A percentile compares a stretch with the other conserved stretches of the same genome.
Evolutionary conservation across 2,888 invertebrate genomes (phyloP).

Genomic region (Prosopocoilus inquinatus): DNA sequence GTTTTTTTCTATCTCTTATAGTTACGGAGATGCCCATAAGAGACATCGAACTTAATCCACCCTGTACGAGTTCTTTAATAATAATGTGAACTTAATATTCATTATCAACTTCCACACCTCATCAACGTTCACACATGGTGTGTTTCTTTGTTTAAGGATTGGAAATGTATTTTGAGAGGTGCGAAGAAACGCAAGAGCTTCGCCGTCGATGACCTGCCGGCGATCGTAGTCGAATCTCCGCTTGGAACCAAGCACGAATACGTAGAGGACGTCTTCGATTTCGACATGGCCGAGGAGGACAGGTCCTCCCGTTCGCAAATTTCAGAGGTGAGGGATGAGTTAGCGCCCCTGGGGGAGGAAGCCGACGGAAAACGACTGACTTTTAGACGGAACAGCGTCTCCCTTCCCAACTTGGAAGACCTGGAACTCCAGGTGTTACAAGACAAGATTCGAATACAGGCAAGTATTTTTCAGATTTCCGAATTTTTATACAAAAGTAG

Average conservation of each 20-base stretch:
- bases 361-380: slow-evolving; percentile 18
- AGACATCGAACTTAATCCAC: too few relatives aligned
- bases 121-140: too few relatives aligned
- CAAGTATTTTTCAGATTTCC: too few relatives aligned
- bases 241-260: slow-evolving; percentile 7
- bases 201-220: slow-evolving; percentile 4
- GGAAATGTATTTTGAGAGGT: too few relatives aligned
- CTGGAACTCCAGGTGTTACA: slow-evolving; percentile 58
- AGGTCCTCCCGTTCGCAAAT: background rate
- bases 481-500: too few relatives aligned
- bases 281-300: background rate
- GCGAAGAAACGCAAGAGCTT: background rate
- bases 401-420: slow-evolving; percentile 70
- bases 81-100: too few relatives aligned
- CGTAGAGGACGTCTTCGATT: slow-evolving; percentile 2
- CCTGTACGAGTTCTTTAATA: too few relatives aligned
- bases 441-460: slow-evolving; percentile 12
- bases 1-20: too few relatives aligned
- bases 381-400: slow-evolving; percentile 68
- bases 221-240: slow-evolving; percentile 18
- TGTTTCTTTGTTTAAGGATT: slow-evolving; percentile 2
- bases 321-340: slow-evolving; percentile 3
- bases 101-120: too few relatives aligned
- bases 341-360: slow-evolving; percentile 10
- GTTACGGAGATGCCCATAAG: too few relatives aligned